phyloP scores from a whole-genome alignment of 2,888 invertebrate genomes.

The Xestia c-nigrum region DNA sequence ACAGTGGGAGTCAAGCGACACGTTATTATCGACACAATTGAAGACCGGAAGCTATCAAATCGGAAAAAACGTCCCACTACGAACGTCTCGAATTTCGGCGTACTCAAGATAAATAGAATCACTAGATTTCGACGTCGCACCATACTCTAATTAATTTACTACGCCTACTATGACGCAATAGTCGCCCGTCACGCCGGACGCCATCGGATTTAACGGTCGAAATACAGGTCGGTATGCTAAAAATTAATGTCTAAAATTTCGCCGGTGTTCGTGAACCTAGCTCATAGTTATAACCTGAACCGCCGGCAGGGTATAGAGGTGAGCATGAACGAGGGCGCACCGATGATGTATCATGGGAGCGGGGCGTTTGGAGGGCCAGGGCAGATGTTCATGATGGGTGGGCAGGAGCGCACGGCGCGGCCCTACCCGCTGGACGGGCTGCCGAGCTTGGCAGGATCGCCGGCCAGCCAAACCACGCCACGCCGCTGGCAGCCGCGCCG shows the following conservation, averaged over 20 bases:
- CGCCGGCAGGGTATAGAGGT: slow-evolving; percentile 73
- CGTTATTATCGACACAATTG: slow-evolving; percentile 75
- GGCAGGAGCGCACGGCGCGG: slow-evolving; percentile 78
- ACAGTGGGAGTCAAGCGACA: slow-evolving; percentile 81
- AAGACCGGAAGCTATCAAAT: slow-evolving; percentile 76
- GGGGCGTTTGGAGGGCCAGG: slow-evolving; percentile 80
- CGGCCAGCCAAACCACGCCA: slow-evolving; percentile 74
- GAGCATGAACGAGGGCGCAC: slow-evolving; percentile 85
- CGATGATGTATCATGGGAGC: slow-evolving; percentile 84
- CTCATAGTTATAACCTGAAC: slow-evolving; percentile 63
- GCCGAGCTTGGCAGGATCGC: slow-evolving; percentile 73
- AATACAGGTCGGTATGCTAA: slow-evolving; percentile 81
- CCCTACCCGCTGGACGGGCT: slow-evolving; percentile 82
- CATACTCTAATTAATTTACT: slow-evolving; percentile 78
- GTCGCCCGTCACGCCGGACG: slow-evolving; percentile 73
- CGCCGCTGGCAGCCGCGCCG: slow-evolving; percentile 80
- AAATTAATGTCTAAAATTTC: slow-evolving; percentile 56
- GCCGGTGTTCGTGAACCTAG: slow-evolving; percentile 66
- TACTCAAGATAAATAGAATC: slow-evolving; percentile 81
- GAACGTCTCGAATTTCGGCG: slow-evolving; percentile 87
- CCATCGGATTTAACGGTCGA: slow-evolving; percentile 76
- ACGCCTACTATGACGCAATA: slow-evolving; percentile 87
- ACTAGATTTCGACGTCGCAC: slow-evolving; percentile 80
- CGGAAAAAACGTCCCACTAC: slow-evolving; percentile 78
- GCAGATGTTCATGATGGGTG: slow-evolving; percentile 79